Percentiles rank a stretch among this genome's conserved stretches.
phyloP scores from a whole-genome alignment of 2,797 vertebrate genomes.

The Tolypeutes matacus region DNA sequence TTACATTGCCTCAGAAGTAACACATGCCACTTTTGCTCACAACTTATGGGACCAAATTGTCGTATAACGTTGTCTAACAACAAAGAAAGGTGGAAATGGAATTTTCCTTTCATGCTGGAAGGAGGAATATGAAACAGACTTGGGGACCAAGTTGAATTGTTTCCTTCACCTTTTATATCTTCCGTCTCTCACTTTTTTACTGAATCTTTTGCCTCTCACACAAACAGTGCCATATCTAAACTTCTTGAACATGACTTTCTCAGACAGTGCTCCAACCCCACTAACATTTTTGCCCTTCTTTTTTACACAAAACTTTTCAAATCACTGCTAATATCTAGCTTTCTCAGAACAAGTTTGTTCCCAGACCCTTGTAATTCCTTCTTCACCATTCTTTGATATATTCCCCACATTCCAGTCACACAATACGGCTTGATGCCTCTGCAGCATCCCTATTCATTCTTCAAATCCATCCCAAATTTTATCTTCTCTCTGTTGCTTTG shows the following conservation, averaged over 20 bases:
- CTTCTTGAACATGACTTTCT: neutral
- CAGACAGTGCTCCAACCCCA: neutral
- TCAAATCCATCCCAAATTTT: neutral
- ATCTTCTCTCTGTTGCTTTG: neutral
- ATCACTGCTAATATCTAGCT: neutral
- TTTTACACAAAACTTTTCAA: neutral
- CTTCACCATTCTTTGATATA: neutral
- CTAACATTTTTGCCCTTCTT: neutral
- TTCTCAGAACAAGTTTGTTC: neutral
- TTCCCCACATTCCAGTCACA: neutral
- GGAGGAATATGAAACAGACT: neutral
- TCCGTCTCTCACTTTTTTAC: neutral
- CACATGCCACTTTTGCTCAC: neutral
- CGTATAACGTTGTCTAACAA: neutral
- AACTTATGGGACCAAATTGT: neutral
- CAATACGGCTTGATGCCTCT: neutral
- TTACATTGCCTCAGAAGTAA: slow-evolving; percentile 19
- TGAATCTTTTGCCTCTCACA: slow-evolving; percentile 19
- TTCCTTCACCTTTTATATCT: neutral
- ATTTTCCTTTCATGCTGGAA: slow-evolving; percentile 7
- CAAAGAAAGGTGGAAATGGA: neutral
- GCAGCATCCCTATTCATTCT: neutral
- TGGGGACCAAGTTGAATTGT: neutral
- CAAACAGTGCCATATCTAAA: neutral
- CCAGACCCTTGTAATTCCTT: neutral